phyloP scores from a whole-genome alignment of 2,888 invertebrate genomes.

The Ochropleura leucogaster region DNA sequence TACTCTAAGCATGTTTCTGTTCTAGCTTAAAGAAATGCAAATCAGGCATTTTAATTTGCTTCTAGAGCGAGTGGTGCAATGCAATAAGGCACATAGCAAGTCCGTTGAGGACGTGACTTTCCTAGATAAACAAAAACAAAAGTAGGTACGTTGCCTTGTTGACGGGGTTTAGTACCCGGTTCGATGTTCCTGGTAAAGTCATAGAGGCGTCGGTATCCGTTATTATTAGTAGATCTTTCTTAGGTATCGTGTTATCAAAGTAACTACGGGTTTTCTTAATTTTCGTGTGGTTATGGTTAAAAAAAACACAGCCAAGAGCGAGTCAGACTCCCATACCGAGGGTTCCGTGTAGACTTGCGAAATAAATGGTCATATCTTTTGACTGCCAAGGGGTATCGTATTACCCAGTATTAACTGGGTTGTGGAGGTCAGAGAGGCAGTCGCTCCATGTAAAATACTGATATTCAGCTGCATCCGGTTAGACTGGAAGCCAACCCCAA shows the following conservation, averaged over 20 bases:
- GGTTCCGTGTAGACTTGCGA: too few relatives aligned
- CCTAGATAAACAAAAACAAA: neutral
- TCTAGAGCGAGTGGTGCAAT: neutral
- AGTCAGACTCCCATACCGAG: too few relatives aligned
- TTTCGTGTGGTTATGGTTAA: too few relatives aligned
- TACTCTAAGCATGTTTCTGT: neutral
- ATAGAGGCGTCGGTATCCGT: neutral
- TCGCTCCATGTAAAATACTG: too few relatives aligned
- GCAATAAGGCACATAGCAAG: conserved; percentile 4
- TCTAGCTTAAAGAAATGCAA: neutral
- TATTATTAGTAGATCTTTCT: neutral
- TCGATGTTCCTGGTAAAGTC: neutral
- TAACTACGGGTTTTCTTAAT: neutral
- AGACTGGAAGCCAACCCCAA: too few relatives aligned
- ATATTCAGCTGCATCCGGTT: too few relatives aligned
- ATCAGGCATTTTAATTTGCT: conserved; percentile 10
- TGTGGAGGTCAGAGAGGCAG: too few relatives aligned
- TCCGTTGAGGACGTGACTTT: conserved; percentile 6
- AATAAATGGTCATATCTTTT: too few relatives aligned
- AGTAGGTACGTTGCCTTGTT: neutral
- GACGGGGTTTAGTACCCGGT: neutral
- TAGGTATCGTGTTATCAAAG: neutral
- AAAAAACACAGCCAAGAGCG: too few relatives aligned
- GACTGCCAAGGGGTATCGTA: too few relatives aligned
- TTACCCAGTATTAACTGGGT: too few relatives aligned